Percentiles rank a stretch among this genome's conserved stretches.
Conservation (phyloP, 35 echinoderm and acorn worm genomes). For the Apostichopus japonicus region DNA sequence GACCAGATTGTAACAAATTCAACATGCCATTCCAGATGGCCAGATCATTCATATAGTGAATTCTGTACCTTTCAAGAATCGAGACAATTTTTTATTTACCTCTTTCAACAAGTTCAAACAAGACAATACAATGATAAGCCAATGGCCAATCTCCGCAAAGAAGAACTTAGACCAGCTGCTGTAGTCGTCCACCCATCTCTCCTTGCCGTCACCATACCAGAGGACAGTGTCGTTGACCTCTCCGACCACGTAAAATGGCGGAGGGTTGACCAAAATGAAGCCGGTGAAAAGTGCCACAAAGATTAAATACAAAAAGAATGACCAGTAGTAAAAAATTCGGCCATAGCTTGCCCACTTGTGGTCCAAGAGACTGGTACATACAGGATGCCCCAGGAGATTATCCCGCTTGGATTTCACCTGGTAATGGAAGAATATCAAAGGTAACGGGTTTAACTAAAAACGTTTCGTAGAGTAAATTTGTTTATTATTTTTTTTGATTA, state of each 20-base stretch:
- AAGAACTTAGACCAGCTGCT: conserved; percentile 36
- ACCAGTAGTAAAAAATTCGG: conserved; percentile 90
- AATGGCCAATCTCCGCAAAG: conserved; percentile 83
- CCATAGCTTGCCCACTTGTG: conserved; percentile 97
- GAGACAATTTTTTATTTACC: conserved; percentile 44
- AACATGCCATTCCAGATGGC: too few relatives aligned
- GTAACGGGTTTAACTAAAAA: too few relatives aligned
- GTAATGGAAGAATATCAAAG: not conserved
- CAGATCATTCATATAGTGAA: too few relatives aligned
- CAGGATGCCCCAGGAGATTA: conserved; percentile 85
- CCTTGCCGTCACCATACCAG: conserved; percentile 65
- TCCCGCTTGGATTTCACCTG: conserved; percentile 85
- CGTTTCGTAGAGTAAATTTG: too few relatives aligned
- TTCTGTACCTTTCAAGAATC: too few relatives aligned
- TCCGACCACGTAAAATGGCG: conserved; percentile 68
- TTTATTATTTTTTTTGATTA: too few relatives aligned
- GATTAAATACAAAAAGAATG: conserved; percentile 73
- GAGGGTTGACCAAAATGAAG: conserved; percentile 91
- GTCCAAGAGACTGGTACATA: conserved; percentile 80
- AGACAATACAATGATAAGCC: conserved; percentile 81
- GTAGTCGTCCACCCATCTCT: conserved; percentile 61
- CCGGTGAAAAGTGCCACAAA: conserved; percentile 84
- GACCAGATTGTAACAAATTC: too few relatives aligned
- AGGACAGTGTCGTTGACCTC: not conserved
- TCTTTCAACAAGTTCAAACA: conserved; percentile 86